Evolutionary conservation across 2,888 invertebrate genomes (phyloP), one percentile per base, ranked within the genome.

Genomic region (Plagiodera versicolora): DNA sequence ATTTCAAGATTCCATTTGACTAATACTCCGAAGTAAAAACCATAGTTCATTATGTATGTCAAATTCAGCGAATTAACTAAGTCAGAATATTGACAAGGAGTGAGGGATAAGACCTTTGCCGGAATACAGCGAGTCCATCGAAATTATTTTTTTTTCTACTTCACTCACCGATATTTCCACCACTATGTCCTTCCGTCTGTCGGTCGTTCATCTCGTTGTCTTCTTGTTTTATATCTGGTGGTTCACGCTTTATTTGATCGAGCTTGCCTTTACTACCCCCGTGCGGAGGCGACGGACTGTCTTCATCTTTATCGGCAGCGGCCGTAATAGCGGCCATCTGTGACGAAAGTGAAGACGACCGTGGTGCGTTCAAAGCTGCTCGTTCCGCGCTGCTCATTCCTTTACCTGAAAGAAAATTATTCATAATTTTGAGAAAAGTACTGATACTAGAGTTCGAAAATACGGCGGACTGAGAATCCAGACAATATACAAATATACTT

Each of bases 271-370:
- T 87, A 64, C 84, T 85, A 16, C 84, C 82, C 58, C 82, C 83
- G 61, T 81, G 80, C 1, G 83, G 81, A 9, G 85, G 83, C 0
- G 85, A 84, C 56, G 87, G 86, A 19, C 86, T 85, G 39, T 87
- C 87, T 65, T 88, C 85, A 65, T 85, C 84, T 66, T 86, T 84
- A 68, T 87, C 87, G 24, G 88, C 83, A 0, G 89, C 88, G 4
- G 89, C 89, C 68, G 86, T 87, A 55, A 89, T 85, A 3, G 89
- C 89, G 11, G 89, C 88, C 86, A 89, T 87, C 77, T 89, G 89
- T 9, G 89, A 88, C 17, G 89, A 88, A 75, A 87, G 83, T 46
- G 78, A 80, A 16, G 85, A 83, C 67, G 83, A 79, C 1, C 82
- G 79, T 0, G 83, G 80, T 0, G 83, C 81, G 58, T 81, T 81